A percentile compares a stretch with the other conserved stretches of the same genome.
These are phyloP conservation scores for Sapajus apella DNA, from an alignment of 2,113 vertebrate species.

Conservation along the genomic window DNA sequence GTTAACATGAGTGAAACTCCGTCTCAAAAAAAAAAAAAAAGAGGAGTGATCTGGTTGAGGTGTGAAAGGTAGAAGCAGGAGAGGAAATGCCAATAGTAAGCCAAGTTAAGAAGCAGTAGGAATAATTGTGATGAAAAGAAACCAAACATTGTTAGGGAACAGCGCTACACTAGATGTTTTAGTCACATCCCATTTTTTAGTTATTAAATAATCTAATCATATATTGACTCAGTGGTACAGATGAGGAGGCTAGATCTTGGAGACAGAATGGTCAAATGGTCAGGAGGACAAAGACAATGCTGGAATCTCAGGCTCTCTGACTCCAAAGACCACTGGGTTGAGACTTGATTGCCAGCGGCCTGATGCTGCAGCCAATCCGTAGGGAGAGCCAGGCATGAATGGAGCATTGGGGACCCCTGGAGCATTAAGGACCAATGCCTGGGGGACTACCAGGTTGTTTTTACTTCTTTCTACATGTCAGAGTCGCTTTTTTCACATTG, in stretches of 20 bases:
- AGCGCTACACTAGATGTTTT: not conserved
- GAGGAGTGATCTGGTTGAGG: not conserved
- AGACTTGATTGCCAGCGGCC: not conserved
- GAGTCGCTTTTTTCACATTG: not conserved
- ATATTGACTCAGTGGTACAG: not conserved
- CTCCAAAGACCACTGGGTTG: not conserved
- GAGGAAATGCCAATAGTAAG: rapidly evolving
- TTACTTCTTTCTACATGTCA: not conserved
- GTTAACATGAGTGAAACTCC: no score
- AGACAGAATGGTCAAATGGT: not conserved
- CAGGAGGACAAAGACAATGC: not conserved
- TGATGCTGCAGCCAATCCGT: not conserved
- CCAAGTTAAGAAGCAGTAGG: not conserved
- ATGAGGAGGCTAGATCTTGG: not conserved
- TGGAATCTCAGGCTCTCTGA: not conserved
- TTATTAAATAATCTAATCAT: not conserved
- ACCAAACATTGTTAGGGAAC: not conserved
- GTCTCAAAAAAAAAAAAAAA: no score
- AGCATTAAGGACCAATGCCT: not conserved
- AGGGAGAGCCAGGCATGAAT: not conserved
- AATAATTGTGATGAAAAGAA: not conserved
- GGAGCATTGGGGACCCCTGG: not conserved
- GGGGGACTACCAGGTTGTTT: not conserved
- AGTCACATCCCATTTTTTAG: not conserved
- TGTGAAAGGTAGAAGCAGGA: rapidly evolving